These are phyloP conservation scores for Brachirus orientalis DNA, from an alignment of 2,113 vertebrate species.

Conservation along the genomic window DNA sequence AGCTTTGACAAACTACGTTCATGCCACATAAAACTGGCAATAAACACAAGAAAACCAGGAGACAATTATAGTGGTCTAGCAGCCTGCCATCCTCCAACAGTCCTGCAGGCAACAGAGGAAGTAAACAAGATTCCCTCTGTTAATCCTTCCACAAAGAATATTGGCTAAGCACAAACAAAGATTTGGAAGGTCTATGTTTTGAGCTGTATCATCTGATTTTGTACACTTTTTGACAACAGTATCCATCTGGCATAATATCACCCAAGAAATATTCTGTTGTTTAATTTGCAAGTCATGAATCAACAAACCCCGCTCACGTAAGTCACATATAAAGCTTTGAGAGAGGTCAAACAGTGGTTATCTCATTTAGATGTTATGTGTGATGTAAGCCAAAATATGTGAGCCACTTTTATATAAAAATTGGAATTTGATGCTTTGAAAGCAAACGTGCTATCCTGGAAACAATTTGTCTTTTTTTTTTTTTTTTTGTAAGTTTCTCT, in stretches of 20 bases:
- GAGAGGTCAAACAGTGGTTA: constrained; percentile 58
- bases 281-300: constrained; percentile 42
- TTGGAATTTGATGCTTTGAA: constrained; percentile 27
- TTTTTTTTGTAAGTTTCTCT: too few species aligned
- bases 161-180: constrained; percentile 31
- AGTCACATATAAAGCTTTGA: constrained; percentile 47
- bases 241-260: constrained; percentile 43
- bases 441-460: constrained; percentile 41
- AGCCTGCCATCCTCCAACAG: constrained; percentile 20
- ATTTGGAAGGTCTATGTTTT: not conserved
- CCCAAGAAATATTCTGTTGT: constrained; percentile 48
- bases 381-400: constrained; percentile 48
- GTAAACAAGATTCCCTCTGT: constrained; percentile 45
- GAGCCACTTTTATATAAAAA: constrained; percentile 52
- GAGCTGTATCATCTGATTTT: constrained; percentile 25
- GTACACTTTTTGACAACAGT: constrained; percentile 14
- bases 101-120: constrained; percentile 38
- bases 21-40: constrained; percentile 40
- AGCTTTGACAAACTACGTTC: constrained; percentile 23
- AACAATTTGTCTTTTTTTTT: too few species aligned
- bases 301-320: constrained; percentile 48
- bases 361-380: constrained; percentile 54
- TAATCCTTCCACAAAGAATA: constrained; percentile 29
- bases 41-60: constrained; percentile 39
- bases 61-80: constrained; percentile 26